A percentile compares a stretch with the other conserved stretches of the same genome.
phyloP scores from a whole-genome alignment of 1,140 invertebrate species.

The Medauroidea extradentata region DNA sequence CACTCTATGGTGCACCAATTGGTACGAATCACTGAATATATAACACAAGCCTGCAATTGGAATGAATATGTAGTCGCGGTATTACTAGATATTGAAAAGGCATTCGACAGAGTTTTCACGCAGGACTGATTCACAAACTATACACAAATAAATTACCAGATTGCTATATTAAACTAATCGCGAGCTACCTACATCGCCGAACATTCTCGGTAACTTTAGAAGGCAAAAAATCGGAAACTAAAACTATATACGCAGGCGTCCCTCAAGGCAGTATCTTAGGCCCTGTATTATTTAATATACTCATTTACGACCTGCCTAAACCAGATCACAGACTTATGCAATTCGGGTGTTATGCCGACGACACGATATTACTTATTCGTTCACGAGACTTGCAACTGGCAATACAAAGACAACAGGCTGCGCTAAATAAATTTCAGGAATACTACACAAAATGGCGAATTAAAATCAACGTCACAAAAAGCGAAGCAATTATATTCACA shows the following conservation, averaged over 20 bases:
- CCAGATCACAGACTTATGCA: constrained; percentile 14
- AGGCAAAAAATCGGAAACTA: constrained; percentile 3
- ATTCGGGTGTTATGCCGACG: constrained; percentile 20
- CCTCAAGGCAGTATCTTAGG: constrained; percentile 19
- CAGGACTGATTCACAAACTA: constrained; percentile 33
- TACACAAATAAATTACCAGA: constrained; percentile 2
- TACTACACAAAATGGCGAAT: constrained; percentile 25
- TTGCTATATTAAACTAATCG: constrained; percentile 4
- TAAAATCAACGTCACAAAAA: constrained; percentile 27
- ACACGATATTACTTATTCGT: too few species aligned
- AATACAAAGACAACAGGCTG: background rate
- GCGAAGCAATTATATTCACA: constrained; percentile 22
- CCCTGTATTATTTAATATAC: constrained; percentile 27
- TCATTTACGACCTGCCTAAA: constrained; percentile 28
- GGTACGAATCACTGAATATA: too few species aligned
- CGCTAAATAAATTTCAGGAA: constrained; percentile 10
- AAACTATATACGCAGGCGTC: constrained; percentile 23
- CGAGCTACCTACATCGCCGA: too few species aligned
- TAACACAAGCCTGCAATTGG: constrained; percentile 15
- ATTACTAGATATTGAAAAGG: constrained; percentile 35
- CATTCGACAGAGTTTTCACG: constrained; percentile 35
- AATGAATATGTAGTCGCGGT: constrained; percentile 25
- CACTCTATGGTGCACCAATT: too few species aligned
- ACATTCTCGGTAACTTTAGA: too few species aligned
- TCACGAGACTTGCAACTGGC: too few species aligned